These are phyloP conservation scores for Scophthalmus maximus DNA, from an alignment of 2,113 vertebrate genomes.

Conservation along the genomic window DNA sequence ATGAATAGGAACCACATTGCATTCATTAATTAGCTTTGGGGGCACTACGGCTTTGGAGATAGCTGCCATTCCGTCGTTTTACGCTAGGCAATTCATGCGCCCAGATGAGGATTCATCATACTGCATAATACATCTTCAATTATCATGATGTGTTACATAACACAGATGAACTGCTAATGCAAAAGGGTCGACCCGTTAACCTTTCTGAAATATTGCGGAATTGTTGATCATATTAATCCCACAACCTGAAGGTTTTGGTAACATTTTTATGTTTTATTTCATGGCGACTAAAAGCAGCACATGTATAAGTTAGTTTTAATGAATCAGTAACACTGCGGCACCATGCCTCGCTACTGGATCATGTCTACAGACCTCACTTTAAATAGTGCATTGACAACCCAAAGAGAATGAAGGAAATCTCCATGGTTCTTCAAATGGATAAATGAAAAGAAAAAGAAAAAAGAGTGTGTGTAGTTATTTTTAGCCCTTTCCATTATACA, in stretches of 20 bases:
- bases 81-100: neutral
- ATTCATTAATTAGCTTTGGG: too few relatives aligned
- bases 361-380: neutral
- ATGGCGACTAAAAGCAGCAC: neutral
- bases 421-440: conserved; percentile 43
- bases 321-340: neutral
- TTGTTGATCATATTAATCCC: neutral
- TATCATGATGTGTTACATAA: neutral
- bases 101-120: neutral
- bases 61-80: too few relatives aligned
- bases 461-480: conserved; percentile 59
- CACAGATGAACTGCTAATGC: neutral
- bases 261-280: neutral
- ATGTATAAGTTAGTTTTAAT: neutral
- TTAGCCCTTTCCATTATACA: conserved; percentile 56
- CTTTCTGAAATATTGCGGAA: neutral
- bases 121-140: conserved; percentile 8
- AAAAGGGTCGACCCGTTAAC: neutral
- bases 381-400: conserved; percentile 10
- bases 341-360: neutral
- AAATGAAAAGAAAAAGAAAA: too few relatives aligned
- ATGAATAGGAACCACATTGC: too few relatives aligned
- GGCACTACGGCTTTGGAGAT: too few relatives aligned
- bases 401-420: conserved; percentile 34
- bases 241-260: too few relatives aligned